These are phyloP conservation scores for Drosophila cardini DNA, from an alignment of 1,140 invertebrate species.

Conservation along the genomic window DNA sequence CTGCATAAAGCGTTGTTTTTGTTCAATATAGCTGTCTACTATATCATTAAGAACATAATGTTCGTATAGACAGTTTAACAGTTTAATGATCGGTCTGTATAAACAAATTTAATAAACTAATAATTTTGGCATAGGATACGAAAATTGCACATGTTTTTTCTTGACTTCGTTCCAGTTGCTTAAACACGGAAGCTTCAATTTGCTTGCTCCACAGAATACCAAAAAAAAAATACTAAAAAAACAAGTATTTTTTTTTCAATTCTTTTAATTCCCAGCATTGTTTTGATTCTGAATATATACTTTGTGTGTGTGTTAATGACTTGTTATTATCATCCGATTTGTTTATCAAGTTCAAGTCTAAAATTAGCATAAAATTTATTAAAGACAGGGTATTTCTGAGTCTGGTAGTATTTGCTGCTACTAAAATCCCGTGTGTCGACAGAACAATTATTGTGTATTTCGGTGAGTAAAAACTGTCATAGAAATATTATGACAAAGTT, in stretches of 20 bases:
- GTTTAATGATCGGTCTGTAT: slow-evolving; percentile 5
- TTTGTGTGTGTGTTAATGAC: slow-evolving; percentile 67
- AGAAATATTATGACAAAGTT: slow-evolving; percentile 56
- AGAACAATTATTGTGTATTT: slow-evolving; percentile 19
- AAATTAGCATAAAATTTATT: slow-evolving; percentile 36
- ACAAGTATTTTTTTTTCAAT: not conserved
- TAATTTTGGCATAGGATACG: slow-evolving; percentile 36
- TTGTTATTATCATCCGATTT: slow-evolving; percentile 80
- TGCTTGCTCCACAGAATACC: slow-evolving; percentile 9
- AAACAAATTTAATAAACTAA: slow-evolving; percentile 16
- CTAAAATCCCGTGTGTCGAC: slow-evolving; percentile 19
- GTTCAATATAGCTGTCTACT: not conserved
- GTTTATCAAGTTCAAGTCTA: slow-evolving; percentile 58
- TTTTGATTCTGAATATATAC: slow-evolving; percentile 47
- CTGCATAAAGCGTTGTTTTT: too few relatives aligned
- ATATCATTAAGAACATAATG: not conserved
- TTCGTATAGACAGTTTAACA: not conserved
- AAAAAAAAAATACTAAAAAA: not conserved
- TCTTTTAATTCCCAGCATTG: slow-evolving; percentile 66
- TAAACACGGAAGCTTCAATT: slow-evolving; percentile 64
- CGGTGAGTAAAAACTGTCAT: slow-evolving; percentile 23
- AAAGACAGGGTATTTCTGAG: slow-evolving; percentile 9
- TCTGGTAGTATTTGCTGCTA: slow-evolving; percentile 2
- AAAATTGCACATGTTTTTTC: slow-evolving; percentile 28
- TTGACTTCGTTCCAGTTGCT: slow-evolving; percentile 15